Conservation (phyloP, 2,113 vertebrate genomes). For the Megatriorchis doriae region DNA sequence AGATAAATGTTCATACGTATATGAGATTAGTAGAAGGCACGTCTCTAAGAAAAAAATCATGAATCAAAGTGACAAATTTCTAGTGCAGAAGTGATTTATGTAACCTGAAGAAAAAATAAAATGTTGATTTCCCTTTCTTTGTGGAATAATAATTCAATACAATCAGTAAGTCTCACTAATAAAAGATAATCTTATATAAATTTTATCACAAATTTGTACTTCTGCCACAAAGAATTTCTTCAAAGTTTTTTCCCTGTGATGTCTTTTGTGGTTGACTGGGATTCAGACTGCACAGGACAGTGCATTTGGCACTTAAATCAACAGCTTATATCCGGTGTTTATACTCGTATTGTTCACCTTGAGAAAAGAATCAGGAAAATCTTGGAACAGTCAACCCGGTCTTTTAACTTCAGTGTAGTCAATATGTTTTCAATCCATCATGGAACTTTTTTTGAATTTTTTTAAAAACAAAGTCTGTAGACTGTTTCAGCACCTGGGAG, state of each 20-base stretch:
- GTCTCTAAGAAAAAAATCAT: background rate
- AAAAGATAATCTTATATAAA: background rate
- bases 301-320: background rate
- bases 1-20: background rate
- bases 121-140: background rate
- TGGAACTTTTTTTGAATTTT: accelerated
- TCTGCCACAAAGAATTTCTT: background rate
- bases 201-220: background rate
- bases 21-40: background rate
- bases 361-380: background rate
- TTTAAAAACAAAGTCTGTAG: background rate
- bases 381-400: background rate
- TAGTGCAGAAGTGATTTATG: background rate
- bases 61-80: background rate
- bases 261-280: background rate
- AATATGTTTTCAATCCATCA: background rate
- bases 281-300: background rate
- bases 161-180: background rate
- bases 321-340: background rate
- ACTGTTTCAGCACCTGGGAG: background rate
- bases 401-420: background rate
- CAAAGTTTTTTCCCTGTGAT: background rate
- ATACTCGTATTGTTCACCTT: background rate
- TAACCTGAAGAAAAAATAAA: background rate
- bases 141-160: background rate